A percentile compares a stretch with the other conserved stretches of the same genome.
These are phyloP conservation scores for Metopolophium dirhodum DNA, from an alignment of 1,140 invertebrate genomes.

Conservation along the genomic window DNA sequence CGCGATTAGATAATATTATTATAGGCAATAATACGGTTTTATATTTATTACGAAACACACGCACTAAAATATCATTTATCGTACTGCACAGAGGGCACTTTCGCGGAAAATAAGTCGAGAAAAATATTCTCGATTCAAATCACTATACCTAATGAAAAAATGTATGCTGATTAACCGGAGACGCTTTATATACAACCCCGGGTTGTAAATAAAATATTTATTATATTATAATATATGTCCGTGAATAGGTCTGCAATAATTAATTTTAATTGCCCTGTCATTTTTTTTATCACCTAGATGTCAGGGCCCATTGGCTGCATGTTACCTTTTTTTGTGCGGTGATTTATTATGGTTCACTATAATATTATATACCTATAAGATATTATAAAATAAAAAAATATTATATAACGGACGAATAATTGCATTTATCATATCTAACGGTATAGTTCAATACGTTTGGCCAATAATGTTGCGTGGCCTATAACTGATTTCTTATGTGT, in stretches of 20 bases:
- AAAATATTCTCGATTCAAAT: background rate
- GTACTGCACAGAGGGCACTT: background rate
- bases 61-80: background rate
- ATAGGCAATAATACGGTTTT: background rate
- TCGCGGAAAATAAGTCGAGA: background rate
- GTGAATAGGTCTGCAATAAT: slow-evolving; percentile 14
- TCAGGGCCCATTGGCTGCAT: background rate
- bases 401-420: background rate
- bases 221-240: background rate
- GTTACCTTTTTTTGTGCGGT: background rate
- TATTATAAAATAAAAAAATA: background rate
- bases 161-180: background rate
- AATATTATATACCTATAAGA: background rate
- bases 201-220: background rate
- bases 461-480: background rate
- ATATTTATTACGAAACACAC: background rate
- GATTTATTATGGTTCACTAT: background rate
- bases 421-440: background rate
- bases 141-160: background rate
- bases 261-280: slow-evolving; percentile 3
- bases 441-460: background rate
- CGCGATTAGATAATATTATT: background rate
- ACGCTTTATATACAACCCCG: background rate
- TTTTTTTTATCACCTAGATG: background rate
- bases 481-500: background rate